These are phyloP conservation scores for Eurytoma adleriae DNA, from an alignment of 2,888 invertebrate species.

Conservation along the genomic window DNA sequence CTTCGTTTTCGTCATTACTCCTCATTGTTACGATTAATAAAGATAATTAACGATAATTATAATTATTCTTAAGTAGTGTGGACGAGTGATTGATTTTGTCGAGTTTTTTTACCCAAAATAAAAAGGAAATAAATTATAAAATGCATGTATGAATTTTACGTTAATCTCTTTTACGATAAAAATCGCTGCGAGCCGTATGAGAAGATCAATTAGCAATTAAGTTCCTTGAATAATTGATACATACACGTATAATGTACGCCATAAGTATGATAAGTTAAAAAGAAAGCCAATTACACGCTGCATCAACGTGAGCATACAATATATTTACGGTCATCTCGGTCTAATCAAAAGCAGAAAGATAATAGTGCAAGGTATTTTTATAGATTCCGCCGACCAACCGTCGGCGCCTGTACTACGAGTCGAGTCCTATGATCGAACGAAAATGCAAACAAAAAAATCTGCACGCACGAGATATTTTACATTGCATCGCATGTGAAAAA, in stretches of 20 bases:
- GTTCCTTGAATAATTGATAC: constrained; percentile 31
- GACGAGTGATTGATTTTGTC: constrained; percentile 8
- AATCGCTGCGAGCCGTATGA: constrained; percentile 7
- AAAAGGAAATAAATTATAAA: no score
- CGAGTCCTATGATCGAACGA: constrained; percentile 6
- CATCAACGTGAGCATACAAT: constrained; percentile 21
- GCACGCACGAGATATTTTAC: constrained; percentile 55
- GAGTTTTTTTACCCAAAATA: not conserved
- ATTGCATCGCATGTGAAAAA: constrained; percentile 59
- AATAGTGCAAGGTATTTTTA: constrained; percentile 62
- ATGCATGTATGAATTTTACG: not conserved
- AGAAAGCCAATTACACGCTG: constrained; percentile 11
- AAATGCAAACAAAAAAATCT: not conserved
- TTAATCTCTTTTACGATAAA: not conserved
- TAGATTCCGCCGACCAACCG: constrained; percentile 59
- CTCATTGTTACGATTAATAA: constrained; percentile 8
- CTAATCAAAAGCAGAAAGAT: constrained; percentile 56
- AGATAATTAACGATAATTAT: not conserved
- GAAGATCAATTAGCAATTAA: constrained; percentile 40
- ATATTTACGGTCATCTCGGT: constrained; percentile 48
- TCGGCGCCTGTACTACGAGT: constrained; percentile 8
- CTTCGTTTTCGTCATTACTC: constrained; percentile 5
- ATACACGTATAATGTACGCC: constrained; percentile 12
- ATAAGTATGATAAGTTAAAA: constrained; percentile 19
- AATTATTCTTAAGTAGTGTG: constrained; percentile 14